Percentiles rank a stretch among this genome's conserved stretches.
Conservation (phyloP, 92 coral and sea anemone species). For the Epizoanthus ramosus region DNA sequence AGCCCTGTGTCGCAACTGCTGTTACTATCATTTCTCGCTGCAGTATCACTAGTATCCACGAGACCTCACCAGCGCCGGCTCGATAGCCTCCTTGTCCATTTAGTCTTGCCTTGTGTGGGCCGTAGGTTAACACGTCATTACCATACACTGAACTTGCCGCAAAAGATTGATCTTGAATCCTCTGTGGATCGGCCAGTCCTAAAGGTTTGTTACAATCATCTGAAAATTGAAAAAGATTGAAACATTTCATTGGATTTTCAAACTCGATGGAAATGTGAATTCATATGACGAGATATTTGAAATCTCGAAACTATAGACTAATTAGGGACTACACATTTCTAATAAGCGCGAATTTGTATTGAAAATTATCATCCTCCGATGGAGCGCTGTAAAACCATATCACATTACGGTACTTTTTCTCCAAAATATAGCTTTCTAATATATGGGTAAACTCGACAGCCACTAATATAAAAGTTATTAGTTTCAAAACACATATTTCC, state of each 20-base stretch:
- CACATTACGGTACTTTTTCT: no score
- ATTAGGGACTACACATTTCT: no score
- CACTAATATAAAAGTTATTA: no score
- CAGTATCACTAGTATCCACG: constrained; percentile 15
- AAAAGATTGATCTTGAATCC: constrained; percentile 2
- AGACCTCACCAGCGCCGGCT: not conserved
- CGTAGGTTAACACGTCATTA: constrained; percentile 4
- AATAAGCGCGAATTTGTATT: no score
- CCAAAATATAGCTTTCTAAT: no score
- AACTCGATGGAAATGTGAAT: no score
- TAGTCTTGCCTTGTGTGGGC: constrained; percentile 29
- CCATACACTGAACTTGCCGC: constrained; percentile 20
- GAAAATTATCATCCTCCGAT: no score
- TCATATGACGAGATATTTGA: no score
- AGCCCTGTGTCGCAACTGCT: constrained; percentile 26
- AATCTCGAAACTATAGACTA: no score
- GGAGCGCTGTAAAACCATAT: no score
- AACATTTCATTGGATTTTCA: not conserved
- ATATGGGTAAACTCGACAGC: no score
- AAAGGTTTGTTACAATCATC: constrained; percentile 9
- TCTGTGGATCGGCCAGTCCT: constrained; percentile 22
- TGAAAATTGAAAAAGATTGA: not conserved
- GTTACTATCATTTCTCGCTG: constrained; percentile 13
- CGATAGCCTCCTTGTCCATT: constrained; percentile 21
- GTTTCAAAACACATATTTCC: no score